Conservation (phyloP, 1,140 invertebrate genomes). For the Hylyphantes graminicola region DNA sequence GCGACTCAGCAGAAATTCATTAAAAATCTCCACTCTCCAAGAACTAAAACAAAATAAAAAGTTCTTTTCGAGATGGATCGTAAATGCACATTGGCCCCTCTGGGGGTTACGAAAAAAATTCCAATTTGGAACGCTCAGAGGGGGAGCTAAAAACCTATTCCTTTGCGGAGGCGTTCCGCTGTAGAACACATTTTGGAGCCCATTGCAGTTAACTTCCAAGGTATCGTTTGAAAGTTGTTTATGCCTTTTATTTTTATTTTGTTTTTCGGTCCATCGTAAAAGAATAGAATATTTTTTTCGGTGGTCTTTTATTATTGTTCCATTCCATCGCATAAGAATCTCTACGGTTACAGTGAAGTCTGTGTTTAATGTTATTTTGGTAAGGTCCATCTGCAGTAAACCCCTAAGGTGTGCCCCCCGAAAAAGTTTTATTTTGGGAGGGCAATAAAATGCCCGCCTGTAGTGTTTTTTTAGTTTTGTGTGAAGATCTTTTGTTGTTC, state of each 20-base stretch:
- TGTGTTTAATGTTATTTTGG: too few relatives aligned
- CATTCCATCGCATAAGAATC: too few relatives aligned
- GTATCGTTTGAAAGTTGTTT: neutral
- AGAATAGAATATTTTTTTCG: too few relatives aligned
- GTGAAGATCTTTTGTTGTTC: neutral
- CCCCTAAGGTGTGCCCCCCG: neutral
- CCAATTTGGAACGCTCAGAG: conserved; percentile 47
- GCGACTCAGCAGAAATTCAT: conserved; percentile 50
- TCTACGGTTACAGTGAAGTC: too few relatives aligned
- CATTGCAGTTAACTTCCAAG: conserved; percentile 2
- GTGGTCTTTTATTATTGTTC: too few relatives aligned
- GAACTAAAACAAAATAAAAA: neutral
- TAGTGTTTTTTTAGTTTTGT: conserved; percentile 4
- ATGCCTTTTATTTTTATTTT: too few relatives aligned
- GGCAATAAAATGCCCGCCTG: conserved; percentile 5
- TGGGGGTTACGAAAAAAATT: conserved; percentile 22
- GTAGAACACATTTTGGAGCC: conserved; percentile 19
- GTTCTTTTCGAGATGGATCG: neutral
- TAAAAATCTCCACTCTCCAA: conserved; percentile 18
- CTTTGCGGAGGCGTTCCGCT: conserved; percentile 23
- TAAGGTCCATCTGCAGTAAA: too few relatives aligned
- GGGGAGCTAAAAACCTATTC: conserved; percentile 42
- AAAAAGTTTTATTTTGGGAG: neutral
- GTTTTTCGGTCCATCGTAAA: too few relatives aligned
- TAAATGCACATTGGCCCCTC: conserved; percentile 24